Base-by-base conservation (phyloP, 2,888 invertebrate species). In the Tenthredo distinguenda region DNA sequence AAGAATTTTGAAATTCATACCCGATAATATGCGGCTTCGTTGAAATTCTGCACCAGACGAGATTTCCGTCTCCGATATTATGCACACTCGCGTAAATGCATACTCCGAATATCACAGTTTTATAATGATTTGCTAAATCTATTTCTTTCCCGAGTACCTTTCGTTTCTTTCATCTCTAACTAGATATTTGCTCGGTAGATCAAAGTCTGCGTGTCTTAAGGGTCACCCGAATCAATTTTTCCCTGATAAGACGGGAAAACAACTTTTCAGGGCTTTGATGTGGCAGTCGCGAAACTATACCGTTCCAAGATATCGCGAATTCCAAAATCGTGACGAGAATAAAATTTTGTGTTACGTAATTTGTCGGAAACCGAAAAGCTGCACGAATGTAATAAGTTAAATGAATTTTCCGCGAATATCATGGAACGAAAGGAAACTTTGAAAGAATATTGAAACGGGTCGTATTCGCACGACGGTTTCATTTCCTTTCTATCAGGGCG, bases 1-100 rank as follows among this genome's bases (percentile, higher is more conserved):
- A 62, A 81, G 81, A 81, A 81, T 62, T 81, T 81, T 62, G 62
- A 81, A 81, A 81, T 81, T 81, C 40, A 81, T 81, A 62, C 26
- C 81, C 58, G 81, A 81, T 81, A 81, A 81, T 55, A 77, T 62
- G 62, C 62, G 62, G 81, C 81, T 81, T 62, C 31, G 62, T 21
- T 34, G 81, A 81, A 81, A 81, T 34, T 62, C 37, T 37, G 6
- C 62, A 58, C 40, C 58, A 62, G 81, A 81, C 50, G n/a, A 55
- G 55, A 81, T 81, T 58, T 81, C 34, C 18, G 37, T 1, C n/a
- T n/a, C 40, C 21, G 10, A 26, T 26, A 81, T 62, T 81, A n/a
- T 62, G 18, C 68, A 34, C 68, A 18, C 6, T 18, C 18, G 15
- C 68, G 5, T 34, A 68, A 26, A 68, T 34, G 15, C 68, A 34